Evolutionary conservation across 1,140 invertebrate genomes (phyloP).

Genomic region (Micrasema longulum): DNA sequence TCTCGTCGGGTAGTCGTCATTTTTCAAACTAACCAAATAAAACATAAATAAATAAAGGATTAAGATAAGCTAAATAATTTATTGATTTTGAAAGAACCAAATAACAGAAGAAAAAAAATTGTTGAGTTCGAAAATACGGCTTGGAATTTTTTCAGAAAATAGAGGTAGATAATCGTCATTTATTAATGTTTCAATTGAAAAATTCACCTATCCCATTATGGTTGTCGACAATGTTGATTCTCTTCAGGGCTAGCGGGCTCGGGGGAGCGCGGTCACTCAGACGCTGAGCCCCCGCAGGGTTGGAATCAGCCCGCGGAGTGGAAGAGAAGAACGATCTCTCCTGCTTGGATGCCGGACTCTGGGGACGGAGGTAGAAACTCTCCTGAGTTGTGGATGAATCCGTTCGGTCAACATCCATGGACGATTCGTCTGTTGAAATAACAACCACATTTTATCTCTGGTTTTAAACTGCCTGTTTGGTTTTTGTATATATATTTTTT

Average conservation of each 20-base stretch:
- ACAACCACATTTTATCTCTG: neutral
- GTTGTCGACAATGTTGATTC: neutral
- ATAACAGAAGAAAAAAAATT: too few relatives aligned
- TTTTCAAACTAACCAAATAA: too few relatives aligned
- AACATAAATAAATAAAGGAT: too few relatives aligned
- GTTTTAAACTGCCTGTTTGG: too few relatives aligned
- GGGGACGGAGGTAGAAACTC: conserved; percentile 32
- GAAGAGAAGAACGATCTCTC: conserved; percentile 40
- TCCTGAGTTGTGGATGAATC: conserved; percentile 20
- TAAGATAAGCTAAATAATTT: too few relatives aligned
- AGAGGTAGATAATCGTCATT: too few relatives aligned
- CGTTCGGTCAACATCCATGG: conserved; percentile 15
- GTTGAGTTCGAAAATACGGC: too few relatives aligned
- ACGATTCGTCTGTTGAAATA: conserved; percentile 23
- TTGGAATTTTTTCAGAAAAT: too few relatives aligned
- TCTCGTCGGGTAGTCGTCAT: too few relatives aligned
- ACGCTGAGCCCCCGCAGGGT: conserved; percentile 2
- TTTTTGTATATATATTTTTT: too few relatives aligned
- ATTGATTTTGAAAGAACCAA: too few relatives aligned
- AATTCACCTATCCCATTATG: conserved; percentile 16
- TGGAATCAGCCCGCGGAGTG: conserved; percentile 32
- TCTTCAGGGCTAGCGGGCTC: conserved; percentile 1
- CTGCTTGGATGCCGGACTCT: conserved; percentile 20
- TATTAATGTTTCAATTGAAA: too few relatives aligned
- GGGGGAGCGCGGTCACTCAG: conserved; percentile 20